A percentile compares a stretch with the other conserved stretches of the same genome.
Evolutionary conservation across 1,140 invertebrate genomes (phyloP).

Genomic region (Asobara japonica): DNA sequence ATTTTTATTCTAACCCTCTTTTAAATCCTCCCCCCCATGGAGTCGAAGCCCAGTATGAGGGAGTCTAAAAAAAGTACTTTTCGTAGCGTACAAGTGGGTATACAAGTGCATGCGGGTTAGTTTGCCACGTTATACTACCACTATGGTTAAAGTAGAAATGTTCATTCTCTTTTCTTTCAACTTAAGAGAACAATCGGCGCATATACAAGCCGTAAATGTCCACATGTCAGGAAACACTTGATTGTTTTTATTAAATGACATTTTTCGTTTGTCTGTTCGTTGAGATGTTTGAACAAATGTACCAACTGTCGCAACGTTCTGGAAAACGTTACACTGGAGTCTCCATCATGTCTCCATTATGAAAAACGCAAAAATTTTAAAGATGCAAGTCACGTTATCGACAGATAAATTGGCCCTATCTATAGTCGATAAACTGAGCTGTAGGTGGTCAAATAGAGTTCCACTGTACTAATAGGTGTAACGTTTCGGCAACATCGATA

Average conservation of each 20-base stretch:
- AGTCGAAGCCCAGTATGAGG: background rate
- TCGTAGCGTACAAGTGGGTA: background rate
- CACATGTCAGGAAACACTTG: slow-evolving; percentile 1
- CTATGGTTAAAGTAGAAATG: background rate
- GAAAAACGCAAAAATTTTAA: background rate
- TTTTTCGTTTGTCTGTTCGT: too few species aligned
- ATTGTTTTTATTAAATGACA: background rate
- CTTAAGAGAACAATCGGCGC: background rate
- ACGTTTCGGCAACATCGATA: too few species aligned
- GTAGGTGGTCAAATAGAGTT: too few species aligned
- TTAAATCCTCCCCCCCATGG: background rate
- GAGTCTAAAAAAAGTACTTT: slow-evolving; percentile 10
- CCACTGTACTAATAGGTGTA: too few species aligned
- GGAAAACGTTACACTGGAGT: too few species aligned
- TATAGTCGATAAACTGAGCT: too few species aligned
- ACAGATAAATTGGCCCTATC: background rate
- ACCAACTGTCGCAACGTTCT: too few species aligned
- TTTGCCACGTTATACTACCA: slow-evolving; percentile 10
- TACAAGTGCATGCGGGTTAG: slow-evolving; percentile 22
- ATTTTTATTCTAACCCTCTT: slow-evolving; percentile 12
- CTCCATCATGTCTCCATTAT: too few species aligned
- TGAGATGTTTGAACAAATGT: too few species aligned
- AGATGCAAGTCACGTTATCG: background rate
- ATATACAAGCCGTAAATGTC: background rate
- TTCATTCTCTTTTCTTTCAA: slow-evolving; percentile 8